phyloP scores from a whole-genome alignment of 2,888 invertebrate genomes.

The Cheilosia variabilis region DNA sequence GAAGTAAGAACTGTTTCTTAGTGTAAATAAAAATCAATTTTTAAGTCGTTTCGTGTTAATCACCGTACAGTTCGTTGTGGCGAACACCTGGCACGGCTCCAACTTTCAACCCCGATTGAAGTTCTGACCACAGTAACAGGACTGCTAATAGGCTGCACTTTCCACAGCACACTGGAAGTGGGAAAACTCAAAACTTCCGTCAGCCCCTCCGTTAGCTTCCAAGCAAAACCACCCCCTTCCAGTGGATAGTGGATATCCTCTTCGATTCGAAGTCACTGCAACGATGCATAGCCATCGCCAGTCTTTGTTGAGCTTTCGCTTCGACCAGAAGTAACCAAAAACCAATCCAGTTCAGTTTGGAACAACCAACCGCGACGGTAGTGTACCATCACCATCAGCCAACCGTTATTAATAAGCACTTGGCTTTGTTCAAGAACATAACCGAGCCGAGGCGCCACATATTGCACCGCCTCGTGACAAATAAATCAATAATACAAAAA shows the following conservation, averaged over 20 bases:
- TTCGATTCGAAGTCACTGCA: conserved; percentile 46
- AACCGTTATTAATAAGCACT: conserved; percentile 42
- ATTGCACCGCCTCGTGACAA: conserved; percentile 64
- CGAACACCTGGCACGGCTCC: conserved; percentile 50
- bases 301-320: conserved; percentile 84
- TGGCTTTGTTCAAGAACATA: conserved; percentile 59
- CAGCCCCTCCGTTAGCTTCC: conserved; percentile 35
- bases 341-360: conserved; percentile 37
- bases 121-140: conserved; percentile 6
- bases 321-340: conserved; percentile 76
- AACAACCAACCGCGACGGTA: conserved; percentile 60
- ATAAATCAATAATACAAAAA: conserved; percentile 62
- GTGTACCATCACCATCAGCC: conserved; percentile 26
- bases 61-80: conserved; percentile 27
- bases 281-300: conserved; percentile 73
- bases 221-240: conserved; percentile 51
- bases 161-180: conserved; percentile 54
- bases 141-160: conserved; percentile 1
- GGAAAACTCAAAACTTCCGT: conserved; percentile 15
- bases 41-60: conserved; percentile 21
- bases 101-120: conserved; percentile 16
- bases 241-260: conserved; percentile 23
- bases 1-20: conserved; percentile 1
- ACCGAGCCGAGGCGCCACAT: conserved; percentile 44
- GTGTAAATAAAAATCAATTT: conserved; percentile 14